Evolutionary conservation across 1,140 invertebrate genomes (phyloP).

Genomic region (Sitobion miscanthi): DNA sequence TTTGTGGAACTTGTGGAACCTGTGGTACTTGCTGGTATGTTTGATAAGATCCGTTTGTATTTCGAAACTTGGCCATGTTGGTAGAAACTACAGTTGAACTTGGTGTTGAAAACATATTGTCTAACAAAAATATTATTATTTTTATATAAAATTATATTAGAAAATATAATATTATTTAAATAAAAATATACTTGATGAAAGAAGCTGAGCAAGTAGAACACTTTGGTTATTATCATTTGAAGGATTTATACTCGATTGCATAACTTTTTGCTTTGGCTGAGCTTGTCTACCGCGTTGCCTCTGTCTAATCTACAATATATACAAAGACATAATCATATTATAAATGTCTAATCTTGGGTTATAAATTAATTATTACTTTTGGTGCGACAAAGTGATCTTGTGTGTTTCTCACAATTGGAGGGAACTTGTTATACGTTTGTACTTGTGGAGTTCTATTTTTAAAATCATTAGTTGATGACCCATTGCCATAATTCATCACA

Average conservation of each 20-base stretch:
- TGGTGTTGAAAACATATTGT: conserved; percentile 48
- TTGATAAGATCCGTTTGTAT: conserved; percentile 52
- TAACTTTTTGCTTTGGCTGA: conserved; percentile 43
- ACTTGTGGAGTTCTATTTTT: conserved; percentile 47
- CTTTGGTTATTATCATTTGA: conserved; percentile 44
- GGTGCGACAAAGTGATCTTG: conserved; percentile 45
- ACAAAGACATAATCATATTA: background rate
- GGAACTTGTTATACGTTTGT: conserved; percentile 53
- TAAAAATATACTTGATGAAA: conserved; percentile 22
- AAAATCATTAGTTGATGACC: conserved; percentile 31
- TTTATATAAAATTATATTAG: background rate
- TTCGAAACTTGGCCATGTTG: conserved; percentile 42
- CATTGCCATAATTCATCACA: conserved; percentile 39
- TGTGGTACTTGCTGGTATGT: conserved; percentile 59
- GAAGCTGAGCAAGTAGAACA: conserved; percentile 48
- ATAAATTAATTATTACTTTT: conserved; percentile 32
- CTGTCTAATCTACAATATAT: conserved; percentile 27
- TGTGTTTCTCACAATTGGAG: conserved; percentile 16
- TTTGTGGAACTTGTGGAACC: conserved; percentile 59
- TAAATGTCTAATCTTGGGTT: background rate
- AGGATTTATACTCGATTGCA: conserved; percentile 30
- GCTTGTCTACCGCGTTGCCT: conserved; percentile 30
- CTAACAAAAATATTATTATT: background rate
- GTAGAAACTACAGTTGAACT: conserved; percentile 4
- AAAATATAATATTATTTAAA: background rate